A percentile compares a stretch with the other conserved stretches of the same genome.
Conservation (phyloP, 2,888 invertebrate species). For the Arge pagana region DNA sequence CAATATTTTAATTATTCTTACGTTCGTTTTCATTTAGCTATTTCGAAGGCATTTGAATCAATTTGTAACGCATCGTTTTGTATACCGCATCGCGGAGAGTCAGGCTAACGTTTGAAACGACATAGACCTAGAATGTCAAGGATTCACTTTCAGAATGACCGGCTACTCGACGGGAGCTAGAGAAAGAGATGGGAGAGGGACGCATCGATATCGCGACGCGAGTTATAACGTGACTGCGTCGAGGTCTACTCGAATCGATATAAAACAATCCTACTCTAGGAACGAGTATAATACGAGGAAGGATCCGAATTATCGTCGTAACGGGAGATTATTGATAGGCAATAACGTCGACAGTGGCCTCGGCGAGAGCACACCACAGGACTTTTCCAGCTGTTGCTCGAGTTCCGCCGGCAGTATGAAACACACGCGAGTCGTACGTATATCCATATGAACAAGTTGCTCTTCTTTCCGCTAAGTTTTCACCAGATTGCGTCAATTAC, state of each 20-base stretch:
- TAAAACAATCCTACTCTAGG: conserved; percentile 46
- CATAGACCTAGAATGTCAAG: conserved; percentile 34
- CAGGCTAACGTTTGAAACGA: no score
- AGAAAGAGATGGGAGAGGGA: conserved; percentile 52
- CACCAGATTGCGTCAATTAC: no score
- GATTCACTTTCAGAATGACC: conserved; percentile 53
- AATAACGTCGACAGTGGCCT: conserved; percentile 55
- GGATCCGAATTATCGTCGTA: conserved; percentile 52
- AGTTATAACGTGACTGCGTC: conserved; percentile 49
- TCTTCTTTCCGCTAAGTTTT: no score
- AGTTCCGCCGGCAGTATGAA: conserved; percentile 56
- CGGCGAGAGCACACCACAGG: conserved; percentile 56
- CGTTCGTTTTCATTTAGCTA: no score
- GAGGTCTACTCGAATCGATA: conserved; percentile 43
- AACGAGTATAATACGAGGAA: conserved; percentile 49
- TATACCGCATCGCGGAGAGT: no score
- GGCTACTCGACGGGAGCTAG: conserved; percentile 53
- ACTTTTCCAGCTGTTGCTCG: conserved; percentile 57
- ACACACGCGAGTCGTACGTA: conserved; percentile 53
- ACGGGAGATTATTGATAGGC: conserved; percentile 49
- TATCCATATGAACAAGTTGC: no score
- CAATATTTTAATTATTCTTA: no score
- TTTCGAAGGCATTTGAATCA: no score
- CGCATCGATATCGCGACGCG: conserved; percentile 50
- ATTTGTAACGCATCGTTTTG: no score